Base-by-base conservation (phyloP, 2,113 vertebrate genomes). In the Ceyx margarethae region DNA sequence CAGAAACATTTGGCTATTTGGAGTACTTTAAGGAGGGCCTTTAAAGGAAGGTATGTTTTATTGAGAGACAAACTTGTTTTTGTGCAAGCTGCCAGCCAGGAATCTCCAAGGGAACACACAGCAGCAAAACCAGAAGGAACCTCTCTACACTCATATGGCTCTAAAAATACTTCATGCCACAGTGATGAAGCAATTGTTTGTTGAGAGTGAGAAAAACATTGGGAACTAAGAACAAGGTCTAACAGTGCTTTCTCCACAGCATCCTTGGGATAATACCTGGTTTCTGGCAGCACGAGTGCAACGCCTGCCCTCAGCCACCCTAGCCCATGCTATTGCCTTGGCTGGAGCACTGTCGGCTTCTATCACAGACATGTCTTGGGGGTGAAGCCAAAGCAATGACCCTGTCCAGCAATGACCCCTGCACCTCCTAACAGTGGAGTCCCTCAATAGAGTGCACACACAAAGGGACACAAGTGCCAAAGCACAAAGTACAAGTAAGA, bases 1-100 rank as follows among this genome's bases (percentile, higher is more conserved):
- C 91, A 96, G 67, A 76, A 91, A 91, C 1, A 42, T 37, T 89
- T 62, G n/a, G 66, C 54, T 96, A 89, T 93, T 95, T 66, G 81
- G 62, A 82, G 67, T 69, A 81, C 72, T 67, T 29, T 33, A 57
- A 87, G 87, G 78, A 93, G 71, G 46, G 35, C 48, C 40, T 93
- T 79, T 66, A 73, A 33, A 61, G 81, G 28, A 54, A 85, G 35
- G 40, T 74, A 77, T 85, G 89, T 42, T 89, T 89, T 85, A 57
- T 3, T 58, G 62, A 87, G 78, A 84, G 53, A 65, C 29, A 48
- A 50, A 31, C 58, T 81, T 92, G 77, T 57, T 91, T 93, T 89
- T 65, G 21, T 85, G 15, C 3, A n/a, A 75, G 28, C 8, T 72
- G 58, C 58, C 11, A 4, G 67, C 26, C 37, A 76, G 31, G 20